Evolutionary conservation across 2,888 invertebrate genomes (phyloP), one percentile per base, ranked within the genome.

Genomic region (Agrotis clavis): DNA sequence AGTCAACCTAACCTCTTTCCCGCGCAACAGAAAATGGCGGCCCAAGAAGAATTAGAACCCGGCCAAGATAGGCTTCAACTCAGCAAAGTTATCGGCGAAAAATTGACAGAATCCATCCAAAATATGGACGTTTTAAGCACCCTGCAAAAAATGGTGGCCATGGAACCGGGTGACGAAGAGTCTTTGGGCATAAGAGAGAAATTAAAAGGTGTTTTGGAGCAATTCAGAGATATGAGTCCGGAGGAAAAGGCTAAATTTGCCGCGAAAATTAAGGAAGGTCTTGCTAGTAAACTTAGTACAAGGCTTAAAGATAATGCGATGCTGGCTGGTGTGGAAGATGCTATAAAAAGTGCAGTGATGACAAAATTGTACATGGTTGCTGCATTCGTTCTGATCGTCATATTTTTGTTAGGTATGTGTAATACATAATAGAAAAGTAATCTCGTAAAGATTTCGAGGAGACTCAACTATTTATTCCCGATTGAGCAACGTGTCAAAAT

Each of bases 51-150:
- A 4, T 67, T 71, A 54, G 50, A 74, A 6, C 69, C 71, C 0
- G 21, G 57, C 11, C 59, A 63, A 2, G 64, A 79, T 14, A 81
- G 87, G 6, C 57, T 88, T 7, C 90, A 92, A 63, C 71, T 96
- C 0, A 94, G 92, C 0, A 89, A 87, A 7, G 85, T 89, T 0
- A 90, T 96, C 45, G 89, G 88, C 13, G 91, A 93, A 9, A 92
- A 95, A 77, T 68, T 96, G 1, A 75, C 90, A 0, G 93, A 95
- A 18, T 90, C 93, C 2, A 89, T 96, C 2, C 84, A 91, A 79
- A 94, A 94, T 57, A 90, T 94, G 86, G 95, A 96, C 66, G 84
- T 96, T 0, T 68, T 94, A 68, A 88, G 89, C 1, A 87, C 94
- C 2, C 75, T 95, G 0, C 90, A 94, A 77, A 95, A 93, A 68